Base-by-base conservation (phyloP, 2,888 invertebrate species). In the Metalampra italica region DNA sequence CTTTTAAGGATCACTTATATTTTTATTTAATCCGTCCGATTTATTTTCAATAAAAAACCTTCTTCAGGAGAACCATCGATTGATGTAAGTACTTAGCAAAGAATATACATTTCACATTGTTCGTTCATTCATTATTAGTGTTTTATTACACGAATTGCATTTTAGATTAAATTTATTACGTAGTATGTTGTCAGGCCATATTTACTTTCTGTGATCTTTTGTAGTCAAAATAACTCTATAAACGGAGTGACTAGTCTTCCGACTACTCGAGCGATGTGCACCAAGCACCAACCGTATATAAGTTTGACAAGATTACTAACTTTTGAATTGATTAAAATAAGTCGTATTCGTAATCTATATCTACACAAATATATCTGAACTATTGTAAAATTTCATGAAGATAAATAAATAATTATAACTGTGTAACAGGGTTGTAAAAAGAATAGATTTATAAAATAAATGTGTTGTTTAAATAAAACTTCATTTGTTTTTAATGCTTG, bases 361-460 rank as follows among this genome's bases (percentile, higher is more conserved):
- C 7, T 32, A 32, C 9, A 8, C 9, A 29, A 41, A 39, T 15
- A 42, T 38, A 29, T 22, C 22, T 22, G 22, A 22, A 22, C 22
- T 22, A 3, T n/a, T 22, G 2, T 22, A 22, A 22, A 22, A 22
- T 22, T 22, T 22, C 22, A 22, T 22, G 22, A 22, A 22, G 2
- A 22, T 22, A 22, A 22, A 22, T 47, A 12, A 12, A 43, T 36
- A 13, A 14, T 12, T 42, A 40, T 14, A 40, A 14, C 13, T 40
- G 7, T 71, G 49, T 71, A 70, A 82, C 82, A 83, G 82, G 82
- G 83, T 83, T 81, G 66, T 79, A 75, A 50, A 53, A 50, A 52
- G 60, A 50, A 52, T 57, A 62, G 56, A 58, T 64, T 56, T 76
- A 70, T 75, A 74, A 73, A 82, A 76, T 81, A 80, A 78, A 82